Conservation (phyloP, 2,797 vertebrate species). For the Gephyroberyx darwinii region DNA sequence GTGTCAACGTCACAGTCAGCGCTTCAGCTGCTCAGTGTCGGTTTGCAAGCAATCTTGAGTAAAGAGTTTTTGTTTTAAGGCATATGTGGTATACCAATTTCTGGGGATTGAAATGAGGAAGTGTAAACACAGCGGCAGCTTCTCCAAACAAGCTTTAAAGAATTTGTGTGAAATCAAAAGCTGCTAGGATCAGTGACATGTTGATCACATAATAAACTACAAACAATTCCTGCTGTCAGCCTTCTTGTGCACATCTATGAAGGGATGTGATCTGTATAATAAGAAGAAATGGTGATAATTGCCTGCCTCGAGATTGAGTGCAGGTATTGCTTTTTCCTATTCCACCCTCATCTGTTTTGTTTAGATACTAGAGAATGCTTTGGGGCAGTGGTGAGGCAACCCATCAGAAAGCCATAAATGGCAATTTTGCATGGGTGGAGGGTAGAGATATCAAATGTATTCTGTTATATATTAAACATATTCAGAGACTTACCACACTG, state of each 20-base stretch:
- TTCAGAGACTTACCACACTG: constrained; percentile 10
- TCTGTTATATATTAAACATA: constrained; percentile 30
- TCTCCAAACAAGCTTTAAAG: constrained; percentile 38
- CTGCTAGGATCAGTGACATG: not conserved
- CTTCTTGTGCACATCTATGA: not conserved
- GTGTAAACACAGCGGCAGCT: constrained; percentile 45
- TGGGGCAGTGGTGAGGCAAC: constrained; percentile 22
- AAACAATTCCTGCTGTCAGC: not conserved
- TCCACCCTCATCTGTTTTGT: not conserved
- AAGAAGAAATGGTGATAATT: constrained; percentile 4
- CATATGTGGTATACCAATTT: constrained; percentile 26
- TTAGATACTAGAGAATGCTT: constrained; percentile 5
- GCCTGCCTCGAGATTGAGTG: constrained; percentile 2
- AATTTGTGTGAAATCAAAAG: not conserved
- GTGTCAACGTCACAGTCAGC: not conserved
- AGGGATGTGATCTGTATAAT: not conserved
- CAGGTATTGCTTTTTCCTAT: not conserved
- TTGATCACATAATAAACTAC: not conserved
- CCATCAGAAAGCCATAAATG: constrained; percentile 3
- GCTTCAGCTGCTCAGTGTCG: constrained; percentile 36
- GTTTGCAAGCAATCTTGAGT: constrained; percentile 19
- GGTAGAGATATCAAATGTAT: not conserved
- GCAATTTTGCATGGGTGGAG: constrained; percentile 1
- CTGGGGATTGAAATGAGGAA: constrained; percentile 47
- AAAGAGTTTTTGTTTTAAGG: constrained; percentile 16